Percentiles rank a stretch among this genome's conserved stretches.
phyloP scores from a whole-genome alignment of 2,113 vertebrate genomes.

The Mesitornis unicolor region DNA sequence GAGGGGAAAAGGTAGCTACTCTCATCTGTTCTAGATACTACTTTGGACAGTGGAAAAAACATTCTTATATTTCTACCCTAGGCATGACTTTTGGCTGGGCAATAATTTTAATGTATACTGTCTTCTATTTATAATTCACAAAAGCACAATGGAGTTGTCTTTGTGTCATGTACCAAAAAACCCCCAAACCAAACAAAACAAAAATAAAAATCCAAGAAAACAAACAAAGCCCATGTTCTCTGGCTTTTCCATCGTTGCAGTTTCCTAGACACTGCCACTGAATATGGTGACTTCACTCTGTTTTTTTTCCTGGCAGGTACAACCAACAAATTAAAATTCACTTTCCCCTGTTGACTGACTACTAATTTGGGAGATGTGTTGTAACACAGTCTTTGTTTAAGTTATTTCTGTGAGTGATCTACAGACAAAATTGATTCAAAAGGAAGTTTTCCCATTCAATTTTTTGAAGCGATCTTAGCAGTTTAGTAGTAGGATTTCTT shows the following conservation, averaged over 20 bases:
- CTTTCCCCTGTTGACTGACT: background rate
- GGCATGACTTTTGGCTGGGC: background rate
- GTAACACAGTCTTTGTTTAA: background rate
- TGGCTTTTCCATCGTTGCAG: background rate
- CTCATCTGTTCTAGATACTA: background rate
- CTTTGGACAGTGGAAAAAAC: background rate
- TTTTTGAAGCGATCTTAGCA: background rate
- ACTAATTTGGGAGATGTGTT: background rate
- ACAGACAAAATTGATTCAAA: background rate
- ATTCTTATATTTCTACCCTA: background rate
- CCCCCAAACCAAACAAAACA: background rate
- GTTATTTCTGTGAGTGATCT: background rate
- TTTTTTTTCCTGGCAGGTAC: background rate
- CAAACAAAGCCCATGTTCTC: fast-evolving
- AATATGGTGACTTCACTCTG: background rate
- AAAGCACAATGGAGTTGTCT: background rate
- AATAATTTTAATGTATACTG: background rate
- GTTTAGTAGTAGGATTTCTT: fast-evolving
- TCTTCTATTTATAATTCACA: background rate
- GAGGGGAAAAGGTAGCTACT: fast-evolving
- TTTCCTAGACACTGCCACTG: background rate
- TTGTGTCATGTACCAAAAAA: background rate
- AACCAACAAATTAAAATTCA: background rate
- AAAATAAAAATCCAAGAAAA: too few species aligned
- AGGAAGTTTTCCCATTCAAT: background rate